A percentile compares a stretch with the other conserved stretches of the same genome.
Conservation (phyloP, 1,140 invertebrate species). For the Drosophila sp. region DNA sequence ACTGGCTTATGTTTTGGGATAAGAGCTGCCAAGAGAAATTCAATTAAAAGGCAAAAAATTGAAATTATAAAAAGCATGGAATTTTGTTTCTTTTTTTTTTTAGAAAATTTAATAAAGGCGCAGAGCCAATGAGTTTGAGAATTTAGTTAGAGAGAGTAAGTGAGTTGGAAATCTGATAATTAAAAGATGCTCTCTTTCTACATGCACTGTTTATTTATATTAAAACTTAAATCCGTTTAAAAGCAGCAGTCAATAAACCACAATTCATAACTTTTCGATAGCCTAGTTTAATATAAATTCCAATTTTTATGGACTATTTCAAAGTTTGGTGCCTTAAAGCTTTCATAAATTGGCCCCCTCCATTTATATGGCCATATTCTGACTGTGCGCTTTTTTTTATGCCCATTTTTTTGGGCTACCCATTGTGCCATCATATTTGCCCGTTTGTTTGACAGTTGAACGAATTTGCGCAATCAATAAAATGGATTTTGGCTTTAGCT, state of each 20-base stretch:
- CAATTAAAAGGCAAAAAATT: constrained; percentile 51
- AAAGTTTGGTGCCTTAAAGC: not conserved
- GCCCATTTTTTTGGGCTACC: constrained; percentile 9
- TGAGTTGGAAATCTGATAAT: constrained; percentile 7
- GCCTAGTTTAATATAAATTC: not conserved
- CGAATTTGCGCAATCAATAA: constrained; percentile 72
- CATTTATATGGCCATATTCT: constrained; percentile 34
- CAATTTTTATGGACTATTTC: not conserved
- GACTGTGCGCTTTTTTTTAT: constrained; percentile 28
- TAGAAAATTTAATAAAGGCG: constrained; percentile 7
- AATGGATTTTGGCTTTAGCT: constrained; percentile 48
- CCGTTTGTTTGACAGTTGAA: constrained; percentile 65
- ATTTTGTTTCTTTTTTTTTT: constrained; percentile 20
- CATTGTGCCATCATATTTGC: constrained; percentile 59
- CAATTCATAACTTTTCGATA: not conserved
- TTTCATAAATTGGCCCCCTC: not conserved
- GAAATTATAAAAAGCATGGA: constrained; percentile 30
- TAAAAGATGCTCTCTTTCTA: not conserved
- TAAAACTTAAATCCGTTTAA: too few species aligned
- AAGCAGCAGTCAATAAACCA: not conserved
- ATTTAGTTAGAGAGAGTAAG: not conserved
- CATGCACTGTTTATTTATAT: too few species aligned
- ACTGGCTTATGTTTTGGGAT: constrained; percentile 56
- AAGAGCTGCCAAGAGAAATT: constrained; percentile 47
- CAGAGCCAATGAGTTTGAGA: constrained; percentile 5